phyloP scores from a whole-genome alignment of 1,140 invertebrate genomes.

The Battus philenor region DNA sequence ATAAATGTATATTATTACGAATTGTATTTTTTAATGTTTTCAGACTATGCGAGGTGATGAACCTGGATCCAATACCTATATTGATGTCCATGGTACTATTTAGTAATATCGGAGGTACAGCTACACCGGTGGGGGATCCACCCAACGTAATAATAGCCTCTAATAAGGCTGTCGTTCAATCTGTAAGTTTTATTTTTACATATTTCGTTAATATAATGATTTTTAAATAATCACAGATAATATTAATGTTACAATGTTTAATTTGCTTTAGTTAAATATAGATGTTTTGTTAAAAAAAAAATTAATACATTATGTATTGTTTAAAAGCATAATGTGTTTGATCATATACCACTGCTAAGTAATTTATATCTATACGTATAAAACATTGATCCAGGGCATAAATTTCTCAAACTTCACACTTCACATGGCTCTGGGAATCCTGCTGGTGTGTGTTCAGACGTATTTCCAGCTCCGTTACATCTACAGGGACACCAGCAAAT shows the following conservation, averaged over 20 bases:
- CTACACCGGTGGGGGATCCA: conserved; percentile 92
- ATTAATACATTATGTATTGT: too few relatives aligned
- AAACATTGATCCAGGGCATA: too few relatives aligned
- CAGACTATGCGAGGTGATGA: conserved; percentile 82
- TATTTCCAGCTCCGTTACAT: conserved; percentile 84
- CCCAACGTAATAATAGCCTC: conserved; percentile 93
- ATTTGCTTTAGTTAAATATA: too few relatives aligned
- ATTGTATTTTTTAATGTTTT: too few relatives aligned
- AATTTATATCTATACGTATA: too few relatives aligned
- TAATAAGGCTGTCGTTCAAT: conserved; percentile 81
- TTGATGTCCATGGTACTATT: conserved; percentile 89
- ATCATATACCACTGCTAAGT: too few relatives aligned
- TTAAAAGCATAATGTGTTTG: too few relatives aligned
- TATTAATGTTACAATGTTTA: too few relatives aligned
- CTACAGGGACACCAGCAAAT: conserved; percentile 82
- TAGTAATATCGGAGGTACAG: conserved; percentile 92
- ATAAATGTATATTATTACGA: too few relatives aligned
- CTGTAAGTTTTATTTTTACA: conserved; percentile 71
- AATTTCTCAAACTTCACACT: conserved; percentile 88
- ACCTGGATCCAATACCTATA: conserved; percentile 89
- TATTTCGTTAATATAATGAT: background rate
- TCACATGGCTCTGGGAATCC: conserved; percentile 87
- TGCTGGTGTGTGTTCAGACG: conserved; percentile 82
- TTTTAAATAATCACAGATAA: too few relatives aligned
- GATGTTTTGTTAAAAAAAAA: too few relatives aligned